Percentiles rank a stretch among this genome's conserved stretches.
Evolutionary conservation across 2,888 invertebrate species (phyloP).

Genomic region (Mallateleia sp.): DNA sequence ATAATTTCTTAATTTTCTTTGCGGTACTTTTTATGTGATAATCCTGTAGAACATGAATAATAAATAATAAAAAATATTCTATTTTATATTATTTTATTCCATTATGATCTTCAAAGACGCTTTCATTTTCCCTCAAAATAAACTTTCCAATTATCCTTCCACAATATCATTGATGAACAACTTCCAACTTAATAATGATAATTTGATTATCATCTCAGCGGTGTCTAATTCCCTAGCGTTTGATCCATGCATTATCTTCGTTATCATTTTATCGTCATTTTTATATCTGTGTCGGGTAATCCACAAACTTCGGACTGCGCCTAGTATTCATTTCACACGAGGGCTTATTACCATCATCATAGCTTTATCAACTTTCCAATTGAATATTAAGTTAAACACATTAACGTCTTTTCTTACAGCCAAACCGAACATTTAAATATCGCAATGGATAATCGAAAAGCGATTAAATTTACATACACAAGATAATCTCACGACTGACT

Average conservation of each 20-base stretch:
- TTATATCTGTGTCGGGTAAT: conserved; percentile 44
- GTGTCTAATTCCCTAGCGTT: conserved; percentile 3
- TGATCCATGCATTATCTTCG: conserved; percentile 26
- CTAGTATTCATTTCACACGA: conserved; percentile 31
- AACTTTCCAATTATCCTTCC: too few species aligned
- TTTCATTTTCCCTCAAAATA: too few species aligned
- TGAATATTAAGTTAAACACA: conserved; percentile 38
- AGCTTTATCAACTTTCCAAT: conserved; percentile 42
- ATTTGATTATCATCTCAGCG: not conserved
- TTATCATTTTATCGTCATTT: conserved; percentile 49
- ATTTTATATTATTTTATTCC: too few species aligned
- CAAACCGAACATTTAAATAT: conserved; percentile 38
- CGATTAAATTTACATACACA: conserved; percentile 72
- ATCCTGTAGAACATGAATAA: too few species aligned
- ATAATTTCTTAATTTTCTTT: too few species aligned
- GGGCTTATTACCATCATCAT: conserved; percentile 32
- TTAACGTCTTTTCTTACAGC: conserved; percentile 21
- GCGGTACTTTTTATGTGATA: too few species aligned
- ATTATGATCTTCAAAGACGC: too few species aligned
- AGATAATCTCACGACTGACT: conserved; percentile 59
- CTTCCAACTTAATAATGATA: conserved; percentile 5
- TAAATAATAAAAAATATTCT: too few species aligned
- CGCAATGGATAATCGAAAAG: conserved; percentile 61
- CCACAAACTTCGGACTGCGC: conserved; percentile 26
- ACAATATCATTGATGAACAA: conserved; percentile 1